Evolutionary conservation across 2,113 vertebrate species (phyloP), one percentile per base, ranked within the genome.

Genomic region (Onychorhynchus coronatus): DNA sequence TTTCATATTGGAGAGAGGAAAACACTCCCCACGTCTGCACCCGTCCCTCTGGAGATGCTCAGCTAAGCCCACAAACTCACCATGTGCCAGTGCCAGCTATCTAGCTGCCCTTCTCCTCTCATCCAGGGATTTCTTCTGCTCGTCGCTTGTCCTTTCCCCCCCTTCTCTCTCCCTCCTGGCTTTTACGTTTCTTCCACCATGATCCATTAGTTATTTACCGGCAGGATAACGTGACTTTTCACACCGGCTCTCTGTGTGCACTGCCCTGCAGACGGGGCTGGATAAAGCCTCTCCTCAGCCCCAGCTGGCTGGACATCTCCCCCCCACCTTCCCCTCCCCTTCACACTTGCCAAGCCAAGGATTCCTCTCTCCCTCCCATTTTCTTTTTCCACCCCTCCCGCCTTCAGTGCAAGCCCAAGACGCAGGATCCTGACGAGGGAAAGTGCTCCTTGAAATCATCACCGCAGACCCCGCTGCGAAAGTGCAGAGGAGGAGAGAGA

Each of bases 211-310:
- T 98, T 97, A 90, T 98, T 98, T 98, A 98, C 98, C 81, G n/a
- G 97, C 98, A 93, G 92, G 72, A 68, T 70, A 85, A 78, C 96
- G 98, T 80, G 95, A 98, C 96, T 99, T 99, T 98, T 99, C 98
- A 95, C 98, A 98, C 97, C 80, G 78, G 88, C 75, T 95, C 97
- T 97, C 93, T 91, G 98, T 88, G 85, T 97, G 97, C 93, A 79
- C 91, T 97, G 96, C 97, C 97, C 95, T 94, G 97, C 91, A 96
- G 97, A 96, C 96, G 88, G 97, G 97, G 92, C 97, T 96, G 97
- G 97, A 97, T 97, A 98, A 96, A 98, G 96, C 97, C 97, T 96
- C 98, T 97, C 94, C 96, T 94, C 93, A 95, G 56, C 71, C 94
- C 81, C 86, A 91, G 93, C 96, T 91, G 96, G 88, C 95, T 86